Conservation (phyloP, 2,113 vertebrate species). For the Cebidichthys violaceus region DNA sequence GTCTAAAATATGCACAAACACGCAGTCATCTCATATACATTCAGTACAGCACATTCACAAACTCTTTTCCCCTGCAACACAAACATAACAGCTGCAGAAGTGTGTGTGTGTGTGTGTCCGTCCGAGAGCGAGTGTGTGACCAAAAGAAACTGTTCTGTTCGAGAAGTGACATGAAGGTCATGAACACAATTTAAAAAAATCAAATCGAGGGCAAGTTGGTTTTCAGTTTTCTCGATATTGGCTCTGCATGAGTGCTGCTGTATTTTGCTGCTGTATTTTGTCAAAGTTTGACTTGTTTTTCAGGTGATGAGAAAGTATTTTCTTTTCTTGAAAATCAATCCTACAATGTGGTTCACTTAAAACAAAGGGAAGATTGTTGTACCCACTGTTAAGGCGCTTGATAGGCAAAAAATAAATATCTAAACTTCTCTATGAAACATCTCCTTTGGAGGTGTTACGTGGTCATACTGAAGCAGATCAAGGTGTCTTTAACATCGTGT, state of each 20-base stretch:
- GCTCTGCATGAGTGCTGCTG: slow-evolving; percentile 1
- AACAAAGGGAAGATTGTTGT: neutral
- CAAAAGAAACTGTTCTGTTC: neutral
- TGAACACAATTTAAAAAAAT: neutral
- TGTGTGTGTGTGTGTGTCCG: neutral
- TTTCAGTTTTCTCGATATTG: neutral
- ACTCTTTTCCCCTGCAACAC: neutral
- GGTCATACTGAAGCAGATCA: neutral
- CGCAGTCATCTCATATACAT: neutral
- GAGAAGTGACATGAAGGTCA: slow-evolving; percentile 11
- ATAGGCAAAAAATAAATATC: too few species aligned
- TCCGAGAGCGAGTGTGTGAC: too few species aligned
- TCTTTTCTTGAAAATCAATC: neutral
- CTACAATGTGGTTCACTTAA: neutral
- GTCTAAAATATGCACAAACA: neutral
- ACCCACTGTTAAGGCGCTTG: neutral
- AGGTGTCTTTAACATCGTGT: neutral
- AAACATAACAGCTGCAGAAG: neutral
- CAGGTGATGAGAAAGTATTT: neutral
- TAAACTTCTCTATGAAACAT: neutral
- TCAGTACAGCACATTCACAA: neutral
- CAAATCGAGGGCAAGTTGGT: neutral
- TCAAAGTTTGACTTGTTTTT: neutral
- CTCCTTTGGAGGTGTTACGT: neutral
- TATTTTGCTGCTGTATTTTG: neutral